Evolutionary conservation across 2,113 vertebrate genomes (phyloP).

Genomic region (Cynocephalus volans): DNA sequence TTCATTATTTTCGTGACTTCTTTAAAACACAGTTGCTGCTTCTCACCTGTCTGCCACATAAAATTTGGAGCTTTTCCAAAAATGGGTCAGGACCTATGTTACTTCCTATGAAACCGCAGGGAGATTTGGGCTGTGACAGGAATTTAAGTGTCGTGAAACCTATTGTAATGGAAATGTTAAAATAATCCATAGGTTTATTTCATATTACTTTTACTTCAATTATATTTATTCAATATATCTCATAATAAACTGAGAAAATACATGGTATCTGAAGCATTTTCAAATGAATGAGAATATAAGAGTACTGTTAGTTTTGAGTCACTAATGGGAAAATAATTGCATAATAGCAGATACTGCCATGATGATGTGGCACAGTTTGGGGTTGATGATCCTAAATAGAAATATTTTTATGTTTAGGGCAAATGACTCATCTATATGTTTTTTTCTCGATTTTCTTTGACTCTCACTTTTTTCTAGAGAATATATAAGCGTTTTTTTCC

Average conservation of each 20-base stretch:
- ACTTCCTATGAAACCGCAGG: slow-evolving; percentile 21
- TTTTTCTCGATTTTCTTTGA: slow-evolving; percentile 65
- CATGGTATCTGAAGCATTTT: slow-evolving; percentile 51
- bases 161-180: slow-evolving; percentile 21
- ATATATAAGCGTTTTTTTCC: slow-evolving; percentile 26
- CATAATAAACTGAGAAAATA: slow-evolving; percentile 28
- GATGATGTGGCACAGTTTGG: background rate
- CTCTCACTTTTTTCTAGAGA: background rate
- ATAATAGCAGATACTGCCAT: background rate
- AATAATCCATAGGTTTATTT: slow-evolving; percentile 40
- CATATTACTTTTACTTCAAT: slow-evolving; percentile 49
- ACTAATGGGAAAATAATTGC: background rate
- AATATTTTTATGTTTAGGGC: background rate
- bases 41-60: slow-evolving; percentile 32
- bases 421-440: background rate
- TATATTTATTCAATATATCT: slow-evolving; percentile 13
- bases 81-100: background rate
- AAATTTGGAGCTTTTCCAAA: slow-evolving; percentile 46
- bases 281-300: background rate
- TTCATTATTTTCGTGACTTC: slow-evolving; percentile 41
- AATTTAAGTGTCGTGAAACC: background rate
- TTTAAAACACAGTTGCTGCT: background rate
- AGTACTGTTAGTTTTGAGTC: slow-evolving; percentile 47
- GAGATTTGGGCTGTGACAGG: background rate
- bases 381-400: slow-evolving; percentile 37